phyloP scores from a whole-genome alignment of 1,140 invertebrate genomes.

The Ips nitidus region DNA sequence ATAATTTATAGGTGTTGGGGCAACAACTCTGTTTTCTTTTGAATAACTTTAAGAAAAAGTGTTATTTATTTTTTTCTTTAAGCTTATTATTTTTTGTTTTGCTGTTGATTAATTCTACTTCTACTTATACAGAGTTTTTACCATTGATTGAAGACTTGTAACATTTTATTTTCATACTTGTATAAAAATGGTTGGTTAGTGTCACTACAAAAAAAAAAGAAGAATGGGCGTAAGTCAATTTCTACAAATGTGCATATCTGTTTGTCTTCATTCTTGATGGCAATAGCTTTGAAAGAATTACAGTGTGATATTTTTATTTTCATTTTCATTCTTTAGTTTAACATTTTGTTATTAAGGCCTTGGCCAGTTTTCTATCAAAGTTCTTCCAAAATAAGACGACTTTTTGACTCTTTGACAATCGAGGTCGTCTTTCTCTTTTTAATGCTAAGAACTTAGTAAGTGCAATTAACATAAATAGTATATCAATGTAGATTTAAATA shows the following conservation, averaged over 20 bases:
- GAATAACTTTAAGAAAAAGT: conserved; percentile 33
- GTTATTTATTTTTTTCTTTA: conserved; percentile 45
- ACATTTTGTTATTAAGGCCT: conserved; percentile 14
- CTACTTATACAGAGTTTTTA: conserved; percentile 7
- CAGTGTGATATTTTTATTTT: conserved; percentile 19
- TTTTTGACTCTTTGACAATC: not conserved
- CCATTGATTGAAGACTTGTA: not conserved
- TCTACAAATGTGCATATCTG: too few relatives aligned
- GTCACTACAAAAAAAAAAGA: too few relatives aligned
- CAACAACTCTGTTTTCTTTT: conserved; percentile 40
- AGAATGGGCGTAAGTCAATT: too few relatives aligned
- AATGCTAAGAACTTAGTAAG: conserved; percentile 6
- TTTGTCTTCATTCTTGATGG: not conserved
- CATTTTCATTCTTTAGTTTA: conserved; percentile 10
- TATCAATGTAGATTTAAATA: not conserved
- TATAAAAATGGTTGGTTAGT: too few relatives aligned
- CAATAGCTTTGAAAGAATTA: conserved; percentile 3
- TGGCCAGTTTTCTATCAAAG: conserved; percentile 33
- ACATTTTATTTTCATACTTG: too few relatives aligned
- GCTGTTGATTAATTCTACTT: conserved; percentile 39
- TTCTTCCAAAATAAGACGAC: conserved; percentile 23
- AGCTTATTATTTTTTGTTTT: conserved; percentile 39
- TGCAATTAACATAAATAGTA: conserved; percentile 14
- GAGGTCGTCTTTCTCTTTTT: not conserved
- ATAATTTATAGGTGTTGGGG: conserved; percentile 44